A percentile compares a stretch with the other conserved stretches of the same genome.
These are phyloP conservation scores for Esox niger DNA, from an alignment of 2,113 vertebrate genomes.

Conservation along the genomic window DNA sequence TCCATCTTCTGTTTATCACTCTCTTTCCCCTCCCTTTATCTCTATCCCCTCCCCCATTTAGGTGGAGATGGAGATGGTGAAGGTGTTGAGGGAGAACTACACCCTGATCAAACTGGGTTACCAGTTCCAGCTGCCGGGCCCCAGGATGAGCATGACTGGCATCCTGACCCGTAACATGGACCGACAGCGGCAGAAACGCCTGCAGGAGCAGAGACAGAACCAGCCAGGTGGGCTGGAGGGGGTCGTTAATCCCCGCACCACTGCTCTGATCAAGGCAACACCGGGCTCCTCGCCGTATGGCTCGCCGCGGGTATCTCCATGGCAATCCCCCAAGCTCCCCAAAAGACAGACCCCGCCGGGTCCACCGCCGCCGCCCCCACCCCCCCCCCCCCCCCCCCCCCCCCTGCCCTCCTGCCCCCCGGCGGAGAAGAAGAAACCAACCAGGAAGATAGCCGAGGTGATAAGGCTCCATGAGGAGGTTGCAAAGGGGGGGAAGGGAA, in stretches of 20 bases:
- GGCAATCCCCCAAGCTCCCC: slow-evolving; percentile 82
- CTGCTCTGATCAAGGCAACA: slow-evolving; percentile 79
- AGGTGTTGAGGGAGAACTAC: slow-evolving; percentile 86
- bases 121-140: slow-evolving; percentile 93
- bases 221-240: slow-evolving; percentile 57
- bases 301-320: slow-evolving; percentile 81
- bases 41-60: slow-evolving; percentile 35
- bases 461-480: slow-evolving; percentile 86
- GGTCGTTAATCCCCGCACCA: slow-evolving; percentile 73
- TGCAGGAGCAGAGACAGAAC: slow-evolving; percentile 84
- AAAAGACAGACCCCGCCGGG: slow-evolving; percentile 63
- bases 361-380: slow-evolving; percentile 60
- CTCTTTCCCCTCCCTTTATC: neutral
- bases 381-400: slow-evolving; percentile 53
- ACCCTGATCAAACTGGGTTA: slow-evolving; percentile 92
- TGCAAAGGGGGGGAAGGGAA: slow-evolving; percentile 71
- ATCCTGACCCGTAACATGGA: slow-evolving; percentile 96
- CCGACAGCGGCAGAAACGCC: slow-evolving; percentile 87
- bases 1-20: neutral
- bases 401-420: slow-evolving; percentile 46
- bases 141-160: slow-evolving; percentile 95
- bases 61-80: slow-evolving; percentile 97
- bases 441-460: slow-evolving; percentile 89
- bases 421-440: slow-evolving; percentile 78
- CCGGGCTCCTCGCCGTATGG: slow-evolving; percentile 81